Evolutionary conservation across 2,797 vertebrate species (phyloP).

Genomic region (Lophius americanus): DNA sequence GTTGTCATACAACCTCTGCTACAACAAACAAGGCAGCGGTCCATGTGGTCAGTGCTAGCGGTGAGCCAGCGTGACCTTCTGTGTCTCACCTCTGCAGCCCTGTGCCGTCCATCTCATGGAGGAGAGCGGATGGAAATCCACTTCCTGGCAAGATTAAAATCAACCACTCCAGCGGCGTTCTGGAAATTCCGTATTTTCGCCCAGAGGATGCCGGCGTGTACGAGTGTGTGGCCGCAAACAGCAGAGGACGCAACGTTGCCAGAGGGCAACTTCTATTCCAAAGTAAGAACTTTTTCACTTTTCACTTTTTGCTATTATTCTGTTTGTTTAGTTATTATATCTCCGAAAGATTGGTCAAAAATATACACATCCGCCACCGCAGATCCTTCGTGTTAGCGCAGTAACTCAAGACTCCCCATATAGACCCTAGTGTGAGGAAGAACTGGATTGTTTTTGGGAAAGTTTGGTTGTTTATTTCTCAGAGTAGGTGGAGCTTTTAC

Average conservation of each 20-base stretch:
- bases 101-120: constrained; percentile 91
- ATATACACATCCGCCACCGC: too few relatives aligned
- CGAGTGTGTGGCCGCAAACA: constrained; percentile 92
- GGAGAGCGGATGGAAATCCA: constrained; percentile 89
- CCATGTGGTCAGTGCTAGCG: constrained; percentile 13
- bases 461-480: too few relatives aligned
- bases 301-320: constrained; percentile 6
- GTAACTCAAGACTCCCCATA: too few relatives aligned
- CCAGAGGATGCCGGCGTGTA: constrained; percentile 90
- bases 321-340: too few relatives aligned
- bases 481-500: too few relatives aligned
- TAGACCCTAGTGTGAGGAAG: too few relatives aligned
- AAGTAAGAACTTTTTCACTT: constrained; percentile 74
- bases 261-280: constrained; percentile 90
- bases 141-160: constrained; percentile 91
- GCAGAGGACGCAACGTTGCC: constrained; percentile 87
- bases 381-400: too few relatives aligned
- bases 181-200: constrained; percentile 95
- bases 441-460: too few relatives aligned
- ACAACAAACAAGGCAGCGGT: constrained; percentile 7
- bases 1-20: constrained; percentile 2
- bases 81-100: constrained; percentile 80
- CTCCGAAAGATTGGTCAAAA: too few relatives aligned
- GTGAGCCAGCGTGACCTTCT: constrained; percentile 53
- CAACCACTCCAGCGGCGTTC: constrained; percentile 88